Percentiles rank a stretch among this genome's conserved stretches.
Conservation (phyloP, 2,113 vertebrate genomes). For the Polypterus senegalus region DNA sequence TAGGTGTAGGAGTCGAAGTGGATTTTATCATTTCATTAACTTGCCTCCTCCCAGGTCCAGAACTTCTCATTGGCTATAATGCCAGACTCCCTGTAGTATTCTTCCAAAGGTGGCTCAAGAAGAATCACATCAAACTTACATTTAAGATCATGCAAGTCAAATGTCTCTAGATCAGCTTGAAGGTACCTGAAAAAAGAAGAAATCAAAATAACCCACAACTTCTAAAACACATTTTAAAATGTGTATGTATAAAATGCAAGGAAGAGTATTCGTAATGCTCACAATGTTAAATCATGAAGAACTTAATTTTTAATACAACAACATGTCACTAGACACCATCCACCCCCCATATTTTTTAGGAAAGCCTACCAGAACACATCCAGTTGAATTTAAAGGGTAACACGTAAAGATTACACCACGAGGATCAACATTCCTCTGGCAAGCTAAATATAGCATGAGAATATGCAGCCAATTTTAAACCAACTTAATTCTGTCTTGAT, state of each 20-base stretch:
- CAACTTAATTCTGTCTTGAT: background rate
- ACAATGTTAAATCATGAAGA: no score
- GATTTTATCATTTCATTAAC: slow-evolving; percentile 16
- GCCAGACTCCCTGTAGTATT: slow-evolving; percentile 91
- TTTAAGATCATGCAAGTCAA: slow-evolving; percentile 83
- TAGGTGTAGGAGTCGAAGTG: no score
- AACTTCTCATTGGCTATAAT: slow-evolving; percentile 89
- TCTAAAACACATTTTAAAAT: no score
- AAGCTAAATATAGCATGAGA: background rate
- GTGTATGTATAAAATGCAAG: no score
- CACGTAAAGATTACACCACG: background rate
- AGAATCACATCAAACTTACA: slow-evolving; percentile 94
- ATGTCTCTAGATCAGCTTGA: slow-evolving; percentile 80
- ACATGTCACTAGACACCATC: no score
- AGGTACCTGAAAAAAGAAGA: slow-evolving; percentile 63
- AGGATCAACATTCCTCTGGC: background rate
- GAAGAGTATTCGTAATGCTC: no score
- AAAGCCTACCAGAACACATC: no score
- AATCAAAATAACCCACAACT: no score
- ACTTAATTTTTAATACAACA: no score
- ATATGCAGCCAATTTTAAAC: background rate
- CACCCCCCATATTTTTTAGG: no score
- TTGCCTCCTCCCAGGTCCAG: slow-evolving; percentile 94
- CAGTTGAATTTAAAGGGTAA: background rate
- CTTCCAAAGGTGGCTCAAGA: slow-evolving; percentile 84